Conservation (phyloP, 2,888 invertebrate species). For the Blastobasis adustella region DNA sequence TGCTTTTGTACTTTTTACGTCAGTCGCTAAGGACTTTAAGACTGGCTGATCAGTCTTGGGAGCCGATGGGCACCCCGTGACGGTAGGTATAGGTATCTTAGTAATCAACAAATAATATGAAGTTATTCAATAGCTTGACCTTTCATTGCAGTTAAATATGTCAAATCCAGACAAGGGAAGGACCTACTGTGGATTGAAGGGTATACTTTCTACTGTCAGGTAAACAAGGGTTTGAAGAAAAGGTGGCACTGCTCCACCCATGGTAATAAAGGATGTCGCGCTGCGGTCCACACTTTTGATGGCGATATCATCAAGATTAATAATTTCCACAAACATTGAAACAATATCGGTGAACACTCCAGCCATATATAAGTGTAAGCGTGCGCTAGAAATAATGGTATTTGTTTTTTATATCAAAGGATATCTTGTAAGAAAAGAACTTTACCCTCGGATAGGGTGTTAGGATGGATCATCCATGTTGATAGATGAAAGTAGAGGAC, state of each 20-base stretch:
- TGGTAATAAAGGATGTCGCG: neutral
- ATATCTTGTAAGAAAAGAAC: no score
- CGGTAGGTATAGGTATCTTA: no score
- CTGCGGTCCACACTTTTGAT: neutral
- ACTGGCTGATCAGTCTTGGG: no score
- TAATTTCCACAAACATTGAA: neutral
- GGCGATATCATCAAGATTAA: neutral
- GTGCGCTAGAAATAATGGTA: no score
- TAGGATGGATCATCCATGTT: no score
- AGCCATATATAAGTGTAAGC: no score
- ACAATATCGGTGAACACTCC: conserved; percentile 1
- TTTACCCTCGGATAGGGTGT: no score
- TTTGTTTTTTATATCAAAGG: no score
- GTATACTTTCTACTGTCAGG: conserved; percentile 25
- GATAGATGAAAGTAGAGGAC: no score
- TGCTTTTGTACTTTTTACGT: no score
- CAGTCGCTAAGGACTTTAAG: no score
- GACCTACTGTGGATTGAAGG: conserved; percentile 18
- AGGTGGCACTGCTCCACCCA: conserved; percentile 26
- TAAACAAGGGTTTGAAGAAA: conserved; percentile 13
- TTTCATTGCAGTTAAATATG: conserved; percentile 20
- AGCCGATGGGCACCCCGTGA: no score
- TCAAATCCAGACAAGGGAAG: conserved; percentile 25
- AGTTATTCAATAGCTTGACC: neutral
- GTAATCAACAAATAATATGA: neutral